Percentiles rank a stretch among this genome's conserved stretches.
Conservation (phyloP, 2,797 vertebrate species). For the Rhodeus uyekii region DNA sequence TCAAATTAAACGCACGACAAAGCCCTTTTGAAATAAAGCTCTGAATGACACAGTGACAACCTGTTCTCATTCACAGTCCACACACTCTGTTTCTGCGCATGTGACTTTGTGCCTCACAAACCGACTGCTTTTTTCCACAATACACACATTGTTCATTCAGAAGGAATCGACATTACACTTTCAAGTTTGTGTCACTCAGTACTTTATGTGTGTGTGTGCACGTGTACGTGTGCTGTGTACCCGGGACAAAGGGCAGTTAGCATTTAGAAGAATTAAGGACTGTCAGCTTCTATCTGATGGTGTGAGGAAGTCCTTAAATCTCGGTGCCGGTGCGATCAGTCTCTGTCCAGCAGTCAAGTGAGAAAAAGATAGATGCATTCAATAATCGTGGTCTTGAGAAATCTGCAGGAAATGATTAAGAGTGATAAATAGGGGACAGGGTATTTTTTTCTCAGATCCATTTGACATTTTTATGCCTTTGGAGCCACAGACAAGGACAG, state of each 20-base stretch:
- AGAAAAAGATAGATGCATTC: slow-evolving; percentile 76
- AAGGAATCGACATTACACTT: slow-evolving; percentile 16
- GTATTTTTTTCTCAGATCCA: slow-evolving; percentile 60
- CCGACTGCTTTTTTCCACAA: slow-evolving; percentile 31
- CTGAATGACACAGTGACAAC: background rate
- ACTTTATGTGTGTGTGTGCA: slow-evolving; percentile 9
- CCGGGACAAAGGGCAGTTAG: slow-evolving; percentile 56
- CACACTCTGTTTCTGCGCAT: slow-evolving; percentile 14
- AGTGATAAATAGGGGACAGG: slow-evolving; percentile 73
- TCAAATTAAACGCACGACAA: background rate
- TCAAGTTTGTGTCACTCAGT: slow-evolving; percentile 20
- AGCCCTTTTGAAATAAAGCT: slow-evolving; percentile 26
- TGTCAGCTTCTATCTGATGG: slow-evolving; percentile 64
- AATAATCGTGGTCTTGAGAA: slow-evolving; percentile 79
- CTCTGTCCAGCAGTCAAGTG: slow-evolving; percentile 68
- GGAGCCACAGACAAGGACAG: slow-evolving; percentile 47
- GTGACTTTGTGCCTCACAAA: slow-evolving; percentile 38
- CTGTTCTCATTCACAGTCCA: slow-evolving; percentile 14
- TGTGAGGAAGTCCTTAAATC: slow-evolving; percentile 74
- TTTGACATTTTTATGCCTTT: slow-evolving; percentile 71
- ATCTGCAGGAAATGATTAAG: slow-evolving; percentile 81
- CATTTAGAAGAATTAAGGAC: slow-evolving; percentile 71
- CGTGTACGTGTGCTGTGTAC: slow-evolving; percentile 18
- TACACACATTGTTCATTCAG: slow-evolving; percentile 52
- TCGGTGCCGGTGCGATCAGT: slow-evolving; percentile 64